A percentile compares a stretch with the other conserved stretches of the same genome.
Conservation (phyloP, 2,797 vertebrate species). For the Lates japonicus region DNA sequence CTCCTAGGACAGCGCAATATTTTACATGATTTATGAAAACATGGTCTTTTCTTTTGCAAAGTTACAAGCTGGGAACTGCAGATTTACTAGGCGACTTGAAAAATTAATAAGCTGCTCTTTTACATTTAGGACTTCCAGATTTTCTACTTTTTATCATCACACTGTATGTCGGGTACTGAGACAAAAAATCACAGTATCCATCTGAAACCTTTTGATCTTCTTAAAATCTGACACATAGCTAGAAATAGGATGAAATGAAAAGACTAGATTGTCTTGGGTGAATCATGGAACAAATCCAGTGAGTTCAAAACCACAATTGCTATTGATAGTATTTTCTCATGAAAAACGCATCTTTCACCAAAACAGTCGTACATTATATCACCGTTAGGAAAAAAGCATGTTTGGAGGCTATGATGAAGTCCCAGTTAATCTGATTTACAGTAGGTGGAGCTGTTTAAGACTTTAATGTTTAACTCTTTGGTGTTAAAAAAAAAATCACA, state of each 20-base stretch:
- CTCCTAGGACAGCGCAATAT: neutral
- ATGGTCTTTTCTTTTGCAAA: constrained; percentile 18
- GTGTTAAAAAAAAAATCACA: neutral
- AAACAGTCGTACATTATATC: neutral
- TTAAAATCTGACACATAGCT: constrained; percentile 8
- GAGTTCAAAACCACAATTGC: constrained; percentile 7
- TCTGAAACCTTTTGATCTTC: constrained; percentile 8
- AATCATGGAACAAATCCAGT: constrained; percentile 2
- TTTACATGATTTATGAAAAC: constrained; percentile 42
- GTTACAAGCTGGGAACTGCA: constrained; percentile 8
- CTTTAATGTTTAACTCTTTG: neutral
- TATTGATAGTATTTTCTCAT: neutral
- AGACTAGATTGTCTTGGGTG: neutral
- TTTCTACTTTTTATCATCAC: neutral
- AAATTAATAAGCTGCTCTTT: constrained; percentile 34
- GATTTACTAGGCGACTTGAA: constrained; percentile 19
- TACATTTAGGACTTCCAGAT: constrained; percentile 13
- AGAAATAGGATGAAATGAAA: neutral
- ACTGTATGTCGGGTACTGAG: neutral
- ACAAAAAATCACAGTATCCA: neutral
- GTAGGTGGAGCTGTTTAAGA: neutral
- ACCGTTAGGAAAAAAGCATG: neutral
- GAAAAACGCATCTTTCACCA: constrained; percentile 5
- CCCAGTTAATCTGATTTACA: neutral
- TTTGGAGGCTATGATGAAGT: constrained; percentile 3